A percentile compares a stretch with the other conserved stretches of the same genome.
These are phyloP conservation scores for Apodemus speciosus DNA, from an alignment of 2,113 vertebrate species.

Conservation along the genomic window DNA sequence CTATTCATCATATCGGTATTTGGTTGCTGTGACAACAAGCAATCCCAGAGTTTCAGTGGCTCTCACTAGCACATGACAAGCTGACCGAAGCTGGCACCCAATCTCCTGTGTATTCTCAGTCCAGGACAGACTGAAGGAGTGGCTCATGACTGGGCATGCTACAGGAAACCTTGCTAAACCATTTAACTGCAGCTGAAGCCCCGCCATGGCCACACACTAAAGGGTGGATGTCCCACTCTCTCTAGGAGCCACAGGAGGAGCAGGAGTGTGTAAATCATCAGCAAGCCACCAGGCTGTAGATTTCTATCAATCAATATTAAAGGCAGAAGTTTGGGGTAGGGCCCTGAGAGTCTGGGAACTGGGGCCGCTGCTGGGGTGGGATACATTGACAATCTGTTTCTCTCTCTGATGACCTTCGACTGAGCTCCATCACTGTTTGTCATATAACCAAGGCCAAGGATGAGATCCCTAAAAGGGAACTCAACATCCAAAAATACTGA, in stretches of 20 bases:
- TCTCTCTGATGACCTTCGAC: neutral
- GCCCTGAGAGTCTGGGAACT: neutral
- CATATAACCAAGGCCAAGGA: neutral
- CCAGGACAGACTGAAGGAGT: neutral
- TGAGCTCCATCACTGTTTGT: neutral
- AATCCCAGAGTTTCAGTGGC: neutral
- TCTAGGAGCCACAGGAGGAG: neutral
- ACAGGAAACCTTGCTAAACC: neutral
- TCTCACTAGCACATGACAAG: neutral
- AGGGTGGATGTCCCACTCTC: fast-evolving
- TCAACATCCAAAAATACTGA: neutral
- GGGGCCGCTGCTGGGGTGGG: neutral
- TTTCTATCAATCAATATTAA: neutral
- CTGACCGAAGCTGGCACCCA: neutral
- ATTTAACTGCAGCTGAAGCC: fast-evolving
- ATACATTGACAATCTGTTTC: neutral
- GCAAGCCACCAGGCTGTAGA: neutral
- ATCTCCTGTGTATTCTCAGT: neutral
- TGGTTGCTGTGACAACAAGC: neutral
- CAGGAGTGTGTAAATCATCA: too few species aligned
- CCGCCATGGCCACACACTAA: neutral
- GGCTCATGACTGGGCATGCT: fast-evolving
- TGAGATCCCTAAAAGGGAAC: neutral
- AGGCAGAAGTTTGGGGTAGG: neutral
- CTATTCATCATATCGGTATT: neutral